These are phyloP conservation scores for Xerus rutilus DNA, from an alignment of 2,797 vertebrate species.

Conservation along the genomic window DNA sequence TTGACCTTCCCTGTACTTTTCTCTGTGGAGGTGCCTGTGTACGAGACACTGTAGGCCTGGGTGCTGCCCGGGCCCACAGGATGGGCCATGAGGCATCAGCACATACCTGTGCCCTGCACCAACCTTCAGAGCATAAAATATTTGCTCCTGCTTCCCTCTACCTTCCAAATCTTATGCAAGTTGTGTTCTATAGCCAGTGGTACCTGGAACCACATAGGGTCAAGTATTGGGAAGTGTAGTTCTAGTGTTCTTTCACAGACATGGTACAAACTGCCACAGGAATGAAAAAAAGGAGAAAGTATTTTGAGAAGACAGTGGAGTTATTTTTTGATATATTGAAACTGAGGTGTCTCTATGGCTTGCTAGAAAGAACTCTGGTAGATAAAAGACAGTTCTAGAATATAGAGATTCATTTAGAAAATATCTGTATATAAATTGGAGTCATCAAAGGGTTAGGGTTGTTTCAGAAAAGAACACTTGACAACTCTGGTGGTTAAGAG, in stretches of 20 bases:
- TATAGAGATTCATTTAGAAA: neutral
- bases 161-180: neutral
- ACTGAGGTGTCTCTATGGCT: neutral
- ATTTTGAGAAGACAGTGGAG: neutral
- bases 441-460: neutral
- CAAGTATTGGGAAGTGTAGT: neutral
- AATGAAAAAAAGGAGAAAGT: neutral
- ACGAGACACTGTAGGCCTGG: neutral
- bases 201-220: neutral
- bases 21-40: neutral
- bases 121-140: neutral
- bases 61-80: neutral
- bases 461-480: neutral
- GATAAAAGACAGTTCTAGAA: neutral
- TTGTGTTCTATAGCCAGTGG: neutral
- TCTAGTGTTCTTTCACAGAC: neutral
- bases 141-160: neutral
- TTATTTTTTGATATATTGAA: neutral
- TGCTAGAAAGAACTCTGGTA: neutral
- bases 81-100: too few species aligned
- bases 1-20: neutral
- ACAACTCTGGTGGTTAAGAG: neutral
- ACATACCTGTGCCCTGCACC: fast-evolving
- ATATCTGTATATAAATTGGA: neutral
- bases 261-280: neutral